Base-by-base conservation (phyloP, 2,888 invertebrate species). In the Eugnorisma glareosa region DNA sequence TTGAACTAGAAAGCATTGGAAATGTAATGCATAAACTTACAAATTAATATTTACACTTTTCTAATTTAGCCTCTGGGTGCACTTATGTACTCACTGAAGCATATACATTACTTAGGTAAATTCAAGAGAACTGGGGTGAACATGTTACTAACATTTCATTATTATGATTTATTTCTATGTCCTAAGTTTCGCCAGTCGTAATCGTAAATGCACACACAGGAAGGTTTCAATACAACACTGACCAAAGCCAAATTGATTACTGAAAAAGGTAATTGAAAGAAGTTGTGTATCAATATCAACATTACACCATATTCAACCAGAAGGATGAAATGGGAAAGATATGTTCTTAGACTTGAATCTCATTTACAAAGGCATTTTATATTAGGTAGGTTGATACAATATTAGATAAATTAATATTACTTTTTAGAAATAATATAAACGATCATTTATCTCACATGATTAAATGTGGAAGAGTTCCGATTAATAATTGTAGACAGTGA, bases 1-100 rank as follows among this genome's bases (percentile, higher is more conserved):
- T 94, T 93, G 92, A 93, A 93, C 92, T 93, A 92, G 90, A 91
- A 93, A 94, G 94, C 94, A 93, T 93, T 94, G 95, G 94, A 94
- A 95, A 93, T 92, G 91, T 92, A 91, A 90, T 86, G 91, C 93
- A 91, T 91, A 87, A 86, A 79, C 86, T 87, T 87, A 87, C 75
- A 82, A 83, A 83, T 86, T 85, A 85, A 84, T 89, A 91, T 86
- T 85, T 89, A 89, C 85, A 89, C 68, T 85, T 83, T 80, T 73
- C 75, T 84, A 82, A 78, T 70, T 79, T 77, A 79, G 75, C 84
- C 74, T 79, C 79, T 82, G 72, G 43, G 75, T 77, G 66, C 71
- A 84, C 69, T 54, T 81, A n/a, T 28, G 28, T 73, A 80, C 77
- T 75, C 72, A 79, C 77, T 72, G 79, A 84, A 71, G 37, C 81